Evolutionary conservation across 2,797 vertebrate species (phyloP).

Genomic region (Anas bahamensis): DNA sequence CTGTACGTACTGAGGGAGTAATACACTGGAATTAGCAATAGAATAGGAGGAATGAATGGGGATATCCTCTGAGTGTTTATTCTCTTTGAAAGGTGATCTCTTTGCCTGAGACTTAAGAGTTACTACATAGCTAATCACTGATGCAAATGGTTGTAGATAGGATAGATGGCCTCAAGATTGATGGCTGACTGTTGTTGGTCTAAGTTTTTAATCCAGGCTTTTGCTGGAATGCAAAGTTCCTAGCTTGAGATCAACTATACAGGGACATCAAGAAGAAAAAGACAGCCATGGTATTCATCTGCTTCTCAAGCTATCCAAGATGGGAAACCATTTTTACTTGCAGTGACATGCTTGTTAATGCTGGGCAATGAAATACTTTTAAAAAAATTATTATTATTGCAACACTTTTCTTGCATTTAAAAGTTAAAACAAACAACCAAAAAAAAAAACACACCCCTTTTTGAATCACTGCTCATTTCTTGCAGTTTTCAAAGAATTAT

Average conservation of each 20-base stretch:
- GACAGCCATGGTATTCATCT: constrained; percentile 12
- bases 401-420: neutral
- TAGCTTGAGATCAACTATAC: constrained; percentile 34
- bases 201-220: constrained; percentile 61
- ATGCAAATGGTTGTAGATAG: constrained; percentile 68
- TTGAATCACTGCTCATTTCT: neutral
- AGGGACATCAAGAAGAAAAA: constrained; percentile 19
- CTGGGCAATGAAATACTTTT: neutral
- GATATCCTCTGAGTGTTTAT: constrained; percentile 43
- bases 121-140: constrained; percentile 71
- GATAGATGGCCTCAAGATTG: constrained; percentile 50
- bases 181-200: constrained; percentile 54
- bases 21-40: constrained; percentile 68
- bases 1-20: constrained; percentile 73
- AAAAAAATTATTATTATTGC: too few relatives aligned
- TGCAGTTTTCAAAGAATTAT: neutral
- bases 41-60: constrained; percentile 65
- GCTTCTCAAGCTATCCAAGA: neutral
- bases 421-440: neutral
- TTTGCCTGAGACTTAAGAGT: constrained; percentile 65
- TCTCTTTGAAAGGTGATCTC: constrained; percentile 78
- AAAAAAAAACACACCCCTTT: neutral
- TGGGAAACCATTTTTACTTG: neutral
- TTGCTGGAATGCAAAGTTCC: constrained; percentile 52
- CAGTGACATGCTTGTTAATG: constrained; percentile 11